phyloP scores from a whole-genome alignment of 2,888 invertebrate species.

The Zaprionus lineosus region DNA sequence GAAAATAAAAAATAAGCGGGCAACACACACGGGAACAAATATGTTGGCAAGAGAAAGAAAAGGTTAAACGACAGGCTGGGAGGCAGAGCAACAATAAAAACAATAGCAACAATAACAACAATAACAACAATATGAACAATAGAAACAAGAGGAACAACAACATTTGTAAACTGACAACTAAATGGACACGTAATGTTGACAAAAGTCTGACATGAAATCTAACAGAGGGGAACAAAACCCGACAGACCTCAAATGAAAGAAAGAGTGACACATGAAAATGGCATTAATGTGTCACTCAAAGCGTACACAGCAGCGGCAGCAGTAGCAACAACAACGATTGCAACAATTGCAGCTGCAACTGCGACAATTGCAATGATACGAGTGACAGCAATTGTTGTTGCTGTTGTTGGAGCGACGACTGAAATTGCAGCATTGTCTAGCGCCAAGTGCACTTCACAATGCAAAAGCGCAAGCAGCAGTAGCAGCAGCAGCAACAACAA shows the following conservation, averaged over 20 bases:
- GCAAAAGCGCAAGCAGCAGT: too few species aligned
- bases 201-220: constrained; percentile 77
- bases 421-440: constrained; percentile 74
- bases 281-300: constrained; percentile 81
- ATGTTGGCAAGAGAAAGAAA: constrained; percentile 29
- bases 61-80: constrained; percentile 51
- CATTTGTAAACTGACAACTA: constrained; percentile 75
- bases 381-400: constrained; percentile 62
- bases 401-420: constrained; percentile 43
- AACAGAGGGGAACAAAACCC: constrained; percentile 54
- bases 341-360: constrained; percentile 45
- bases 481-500: too few species aligned
- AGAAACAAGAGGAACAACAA: constrained; percentile 38
- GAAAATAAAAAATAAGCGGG: too few species aligned
- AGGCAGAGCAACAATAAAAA: too few species aligned
- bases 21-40: too few species aligned
- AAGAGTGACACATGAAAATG: constrained; percentile 80
- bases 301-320: constrained; percentile 55
- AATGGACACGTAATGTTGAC: constrained; percentile 79
- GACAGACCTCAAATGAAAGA: constrained; percentile 72
- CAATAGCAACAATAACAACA: constrained; percentile 19
- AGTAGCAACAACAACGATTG: constrained; percentile 37
- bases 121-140: too few species aligned
- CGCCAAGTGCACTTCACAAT: constrained; percentile 58
- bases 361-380: constrained; percentile 73